Evolutionary conservation across 2,797 vertebrate genomes (phyloP).

Genomic region (Clarias fuscus): DNA sequence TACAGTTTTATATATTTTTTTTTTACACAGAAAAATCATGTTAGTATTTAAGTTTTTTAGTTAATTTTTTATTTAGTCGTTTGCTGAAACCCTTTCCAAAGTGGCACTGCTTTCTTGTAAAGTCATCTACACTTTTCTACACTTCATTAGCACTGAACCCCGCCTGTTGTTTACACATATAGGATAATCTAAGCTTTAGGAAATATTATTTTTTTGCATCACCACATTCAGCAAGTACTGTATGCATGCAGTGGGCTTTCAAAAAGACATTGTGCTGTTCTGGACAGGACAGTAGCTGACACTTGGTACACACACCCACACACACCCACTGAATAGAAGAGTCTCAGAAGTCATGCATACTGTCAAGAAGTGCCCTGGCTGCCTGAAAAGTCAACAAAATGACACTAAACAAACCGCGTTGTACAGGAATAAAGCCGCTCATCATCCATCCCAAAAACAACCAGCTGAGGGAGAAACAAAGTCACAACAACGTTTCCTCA

Average conservation of each 20-base stretch:
- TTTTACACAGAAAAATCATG: no score
- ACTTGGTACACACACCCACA: slow-evolving; percentile 2
- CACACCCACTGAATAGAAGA: background rate
- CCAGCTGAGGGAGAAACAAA: slow-evolving; percentile 2
- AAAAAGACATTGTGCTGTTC: background rate
- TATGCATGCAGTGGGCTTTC: background rate
- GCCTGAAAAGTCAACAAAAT: slow-evolving; percentile 43
- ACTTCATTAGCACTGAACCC: background rate
- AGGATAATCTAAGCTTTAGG: background rate
- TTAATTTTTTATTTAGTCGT: background rate
- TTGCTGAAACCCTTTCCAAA: background rate
- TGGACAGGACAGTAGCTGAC: background rate
- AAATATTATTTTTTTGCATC: background rate
- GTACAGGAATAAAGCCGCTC: slow-evolving; percentile 23
- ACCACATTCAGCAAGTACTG: background rate
- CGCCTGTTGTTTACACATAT: background rate
- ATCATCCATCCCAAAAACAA: slow-evolving; percentile 11
- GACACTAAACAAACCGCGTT: slow-evolving; percentile 29
- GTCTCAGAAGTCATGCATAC: slow-evolving; percentile 3
- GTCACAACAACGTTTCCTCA: slow-evolving; percentile 47
- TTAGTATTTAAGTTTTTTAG: no score
- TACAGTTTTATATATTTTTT: no score
- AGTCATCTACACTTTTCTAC: background rate
- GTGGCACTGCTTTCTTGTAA: background rate
- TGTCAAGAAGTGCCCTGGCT: slow-evolving; percentile 32